A percentile compares a stretch with the other conserved stretches of the same genome.
Evolutionary conservation across 2,888 invertebrate genomes (phyloP).

Genomic region (Caenorhabditis sp.): DNA sequence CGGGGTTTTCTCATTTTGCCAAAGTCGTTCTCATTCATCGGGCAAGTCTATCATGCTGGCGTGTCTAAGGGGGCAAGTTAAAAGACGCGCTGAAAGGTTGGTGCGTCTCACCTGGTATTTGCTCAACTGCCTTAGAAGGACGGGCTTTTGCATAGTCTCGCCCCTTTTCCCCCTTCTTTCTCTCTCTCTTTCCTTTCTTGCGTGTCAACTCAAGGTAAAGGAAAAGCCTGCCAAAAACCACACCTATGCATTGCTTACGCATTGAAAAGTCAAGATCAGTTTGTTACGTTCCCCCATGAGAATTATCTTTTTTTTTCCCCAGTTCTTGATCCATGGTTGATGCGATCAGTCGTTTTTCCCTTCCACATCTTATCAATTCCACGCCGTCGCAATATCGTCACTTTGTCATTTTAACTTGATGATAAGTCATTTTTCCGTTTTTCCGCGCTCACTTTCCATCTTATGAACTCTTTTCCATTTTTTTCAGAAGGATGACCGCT

Average conservation of each 20-base stretch:
- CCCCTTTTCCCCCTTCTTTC: too few relatives aligned
- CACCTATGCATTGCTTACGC: slow-evolving; percentile 45
- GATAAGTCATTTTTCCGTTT: slow-evolving; percentile 20
- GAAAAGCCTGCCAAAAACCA: slow-evolving; percentile 51
- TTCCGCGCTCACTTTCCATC: too few relatives aligned
- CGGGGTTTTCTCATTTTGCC: background rate
- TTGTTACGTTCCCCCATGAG: slow-evolving; percentile 1
- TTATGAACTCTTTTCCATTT: too few relatives aligned
- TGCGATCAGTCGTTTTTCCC: slow-evolving; percentile 12
- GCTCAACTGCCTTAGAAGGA: slow-evolving; percentile 60
- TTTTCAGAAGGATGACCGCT: slow-evolving; percentile 47
- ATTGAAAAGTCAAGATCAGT: slow-evolving; percentile 14
- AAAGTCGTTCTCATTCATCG: background rate
- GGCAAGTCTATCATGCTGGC: slow-evolving; percentile 28
- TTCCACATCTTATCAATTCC: slow-evolving; percentile 16
- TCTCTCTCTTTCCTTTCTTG: background rate
- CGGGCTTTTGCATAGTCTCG: slow-evolving; percentile 43
- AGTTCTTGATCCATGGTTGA: too few relatives aligned
- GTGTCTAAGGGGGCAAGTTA: slow-evolving; percentile 1
- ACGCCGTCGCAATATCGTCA: slow-evolving; percentile 12
- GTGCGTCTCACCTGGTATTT: slow-evolving; percentile 30
- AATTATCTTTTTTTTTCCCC: slow-evolving; percentile 6
- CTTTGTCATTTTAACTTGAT: slow-evolving; percentile 1
- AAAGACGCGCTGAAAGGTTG: slow-evolving; percentile 32
- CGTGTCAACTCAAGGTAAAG: slow-evolving; percentile 50